A percentile compares a stretch with the other conserved stretches of the same genome.
phyloP scores from a whole-genome alignment of 2,797 vertebrate genomes.

The Setipinna tenuifilis region DNA sequence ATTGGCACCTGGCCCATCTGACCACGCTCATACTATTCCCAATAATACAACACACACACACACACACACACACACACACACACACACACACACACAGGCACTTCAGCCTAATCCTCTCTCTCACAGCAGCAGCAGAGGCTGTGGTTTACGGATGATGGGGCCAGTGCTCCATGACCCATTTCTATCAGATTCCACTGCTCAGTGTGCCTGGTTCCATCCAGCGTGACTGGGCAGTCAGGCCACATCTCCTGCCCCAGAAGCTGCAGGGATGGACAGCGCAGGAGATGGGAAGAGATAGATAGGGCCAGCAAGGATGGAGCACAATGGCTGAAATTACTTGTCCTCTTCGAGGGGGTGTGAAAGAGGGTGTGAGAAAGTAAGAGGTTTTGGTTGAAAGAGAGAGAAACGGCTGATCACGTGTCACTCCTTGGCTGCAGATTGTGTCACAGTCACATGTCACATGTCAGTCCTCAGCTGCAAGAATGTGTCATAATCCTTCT shows the following conservation, averaged over 20 bases:
- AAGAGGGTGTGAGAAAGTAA: not conserved
- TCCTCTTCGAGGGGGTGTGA: not conserved
- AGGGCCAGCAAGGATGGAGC: not conserved
- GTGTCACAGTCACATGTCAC: too few species aligned
- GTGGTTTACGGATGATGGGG: not conserved
- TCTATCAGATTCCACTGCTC: slow-evolving; percentile 19
- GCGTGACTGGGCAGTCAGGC: slow-evolving; percentile 22
- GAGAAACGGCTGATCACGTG: not conserved
- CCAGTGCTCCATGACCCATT: slow-evolving; percentile 28
- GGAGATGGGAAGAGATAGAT: slow-evolving; percentile 20
- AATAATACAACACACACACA: too few species aligned
- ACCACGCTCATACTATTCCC: not conserved
- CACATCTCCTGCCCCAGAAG: slow-evolving; percentile 26
- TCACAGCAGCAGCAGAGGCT: not conserved
- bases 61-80: too few species aligned
- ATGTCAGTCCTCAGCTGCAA: slow-evolving; percentile 6
- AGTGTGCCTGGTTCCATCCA: slow-evolving; percentile 23
- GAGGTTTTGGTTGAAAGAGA: not conserved
- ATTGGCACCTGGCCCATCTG: not conserved
- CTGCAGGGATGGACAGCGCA: not conserved
- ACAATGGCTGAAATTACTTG: not conserved
- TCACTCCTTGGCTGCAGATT: slow-evolving; percentile 24
- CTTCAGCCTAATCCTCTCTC: not conserved
- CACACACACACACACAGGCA: too few species aligned
- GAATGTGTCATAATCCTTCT: slow-evolving; percentile 26